Conservation (phyloP, 92 coral and sea anemone species). For the Virgularia gustaviana region DNA sequence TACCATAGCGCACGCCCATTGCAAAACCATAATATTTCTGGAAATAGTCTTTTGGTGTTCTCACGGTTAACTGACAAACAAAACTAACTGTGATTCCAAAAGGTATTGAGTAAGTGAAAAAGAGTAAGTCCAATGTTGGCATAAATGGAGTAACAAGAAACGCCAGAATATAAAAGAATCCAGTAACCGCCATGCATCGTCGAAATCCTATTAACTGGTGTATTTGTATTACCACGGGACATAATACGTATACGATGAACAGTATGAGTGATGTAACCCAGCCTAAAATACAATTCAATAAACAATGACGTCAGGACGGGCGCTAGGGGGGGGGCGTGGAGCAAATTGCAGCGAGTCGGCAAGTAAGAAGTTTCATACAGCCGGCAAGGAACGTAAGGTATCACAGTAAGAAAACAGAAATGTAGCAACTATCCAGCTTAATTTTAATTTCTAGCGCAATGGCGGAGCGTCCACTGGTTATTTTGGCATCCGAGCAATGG, state of each 20-base stretch:
- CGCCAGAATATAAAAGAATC: not conserved
- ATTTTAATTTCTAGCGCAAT: no score
- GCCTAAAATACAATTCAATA: conserved; percentile 10
- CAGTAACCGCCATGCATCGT: not conserved
- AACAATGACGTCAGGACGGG: no score
- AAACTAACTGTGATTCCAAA: conserved; percentile 8
- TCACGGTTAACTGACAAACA: not conserved
- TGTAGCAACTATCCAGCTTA: no score
- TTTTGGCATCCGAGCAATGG: no score
- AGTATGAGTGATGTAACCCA: conserved; percentile 11
- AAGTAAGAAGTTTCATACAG: no score
- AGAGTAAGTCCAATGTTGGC: not conserved
- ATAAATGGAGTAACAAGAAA: conserved; percentile 16
- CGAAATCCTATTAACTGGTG: conserved; percentile 21
- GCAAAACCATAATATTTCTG: conserved; percentile 13
- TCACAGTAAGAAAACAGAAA: no score
- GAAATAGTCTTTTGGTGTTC: conserved; percentile 4
- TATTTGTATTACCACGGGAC: conserved; percentile 6
- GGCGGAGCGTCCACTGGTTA: no score
- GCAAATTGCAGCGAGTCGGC: no score
- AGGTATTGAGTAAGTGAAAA: conserved; percentile 4
- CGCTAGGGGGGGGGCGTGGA: no score
- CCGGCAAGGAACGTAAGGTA: no score
- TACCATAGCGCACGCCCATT: conserved; percentile 18
- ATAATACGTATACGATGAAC: not conserved